A percentile compares a stretch with the other conserved stretches of the same genome.
Conservation (phyloP, 2,113 vertebrate species). For the Hippocampus abdominalis region DNA sequence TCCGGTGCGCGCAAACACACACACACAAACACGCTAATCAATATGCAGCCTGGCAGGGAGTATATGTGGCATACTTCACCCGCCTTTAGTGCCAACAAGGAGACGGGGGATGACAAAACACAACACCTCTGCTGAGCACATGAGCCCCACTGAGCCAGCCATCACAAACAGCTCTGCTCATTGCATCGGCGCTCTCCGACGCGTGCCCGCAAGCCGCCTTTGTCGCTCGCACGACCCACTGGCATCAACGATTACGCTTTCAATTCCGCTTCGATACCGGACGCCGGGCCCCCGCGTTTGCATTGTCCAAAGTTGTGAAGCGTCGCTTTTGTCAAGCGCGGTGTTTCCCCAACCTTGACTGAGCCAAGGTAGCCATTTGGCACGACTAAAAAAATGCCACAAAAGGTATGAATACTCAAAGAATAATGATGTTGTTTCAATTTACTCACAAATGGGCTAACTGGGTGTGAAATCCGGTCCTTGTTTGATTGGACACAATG, state of each 20-base stretch:
- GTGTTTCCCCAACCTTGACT: neutral
- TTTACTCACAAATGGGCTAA: neutral
- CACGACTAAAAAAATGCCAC: neutral
- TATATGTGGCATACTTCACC: conserved; percentile 16
- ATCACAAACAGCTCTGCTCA: conserved; percentile 48
- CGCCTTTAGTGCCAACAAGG: conserved; percentile 27
- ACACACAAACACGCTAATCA: conserved; percentile 19
- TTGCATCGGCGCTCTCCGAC: conserved; percentile 21
- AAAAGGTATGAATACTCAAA: neutral
- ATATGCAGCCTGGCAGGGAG: conserved; percentile 34
- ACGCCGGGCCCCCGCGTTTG: neutral
- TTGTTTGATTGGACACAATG: neutral
- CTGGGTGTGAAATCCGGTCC: neutral
- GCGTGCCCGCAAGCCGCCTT: neutral
- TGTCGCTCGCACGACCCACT: conserved; percentile 7
- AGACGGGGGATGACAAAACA: conserved; percentile 38
- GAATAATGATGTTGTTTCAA: neutral
- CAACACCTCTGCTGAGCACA: conserved; percentile 46
- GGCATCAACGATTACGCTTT: neutral
- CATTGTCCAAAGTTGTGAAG: neutral
- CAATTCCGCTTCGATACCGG: neutral
- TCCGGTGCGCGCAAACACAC: conserved; percentile 1
- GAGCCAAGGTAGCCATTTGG: neutral
- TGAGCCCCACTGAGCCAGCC: conserved; percentile 37
- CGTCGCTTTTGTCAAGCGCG: neutral